A percentile compares a stretch with the other conserved stretches of the same genome.
Evolutionary conservation across 2,888 invertebrate genomes (phyloP).

Genomic region (Tiliacea aurago): DNA sequence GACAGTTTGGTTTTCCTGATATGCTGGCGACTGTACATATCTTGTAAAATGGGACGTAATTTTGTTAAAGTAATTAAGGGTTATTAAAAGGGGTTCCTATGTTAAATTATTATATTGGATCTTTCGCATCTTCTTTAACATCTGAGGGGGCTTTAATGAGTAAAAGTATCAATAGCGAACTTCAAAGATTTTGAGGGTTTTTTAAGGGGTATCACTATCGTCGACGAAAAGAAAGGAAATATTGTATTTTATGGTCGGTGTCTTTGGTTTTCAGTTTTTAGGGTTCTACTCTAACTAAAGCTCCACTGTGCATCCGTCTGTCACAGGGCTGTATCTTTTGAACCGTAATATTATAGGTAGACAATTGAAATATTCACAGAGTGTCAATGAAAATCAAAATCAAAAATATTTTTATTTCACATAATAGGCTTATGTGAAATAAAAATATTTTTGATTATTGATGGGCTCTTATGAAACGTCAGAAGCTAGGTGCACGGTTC

Average conservation of each 20-base stretch:
- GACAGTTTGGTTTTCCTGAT: too few relatives aligned
- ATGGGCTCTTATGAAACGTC: too few relatives aligned
- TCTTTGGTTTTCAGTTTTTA: not conserved
- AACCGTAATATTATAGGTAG: not conserved
- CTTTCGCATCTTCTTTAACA: not conserved
- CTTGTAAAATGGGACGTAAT: not conserved
- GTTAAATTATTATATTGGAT: not conserved
- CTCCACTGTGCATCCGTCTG: too few relatives aligned
- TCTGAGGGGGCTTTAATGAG: conserved; percentile 1
- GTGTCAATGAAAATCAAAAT: too few relatives aligned
- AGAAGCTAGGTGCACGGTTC: too few relatives aligned
- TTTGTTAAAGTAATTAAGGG: conserved; percentile 1
- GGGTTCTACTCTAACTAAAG: not conserved
- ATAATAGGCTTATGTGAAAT: too few relatives aligned
- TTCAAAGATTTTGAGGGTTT: not conserved
- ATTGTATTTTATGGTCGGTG: not conserved
- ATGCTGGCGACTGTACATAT: not conserved
- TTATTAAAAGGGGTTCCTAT: not conserved
- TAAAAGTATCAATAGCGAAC: not conserved
- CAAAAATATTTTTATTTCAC: too few relatives aligned
- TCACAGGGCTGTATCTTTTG: not conserved
- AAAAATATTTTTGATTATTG: too few relatives aligned
- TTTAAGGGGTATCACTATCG: not conserved
- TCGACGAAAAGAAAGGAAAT: not conserved
- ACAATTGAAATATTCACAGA: not conserved